Percentiles rank a stretch among this genome's conserved stretches.
Conservation (phyloP, 2,888 invertebrate species). For the Heliconius erato region DNA sequence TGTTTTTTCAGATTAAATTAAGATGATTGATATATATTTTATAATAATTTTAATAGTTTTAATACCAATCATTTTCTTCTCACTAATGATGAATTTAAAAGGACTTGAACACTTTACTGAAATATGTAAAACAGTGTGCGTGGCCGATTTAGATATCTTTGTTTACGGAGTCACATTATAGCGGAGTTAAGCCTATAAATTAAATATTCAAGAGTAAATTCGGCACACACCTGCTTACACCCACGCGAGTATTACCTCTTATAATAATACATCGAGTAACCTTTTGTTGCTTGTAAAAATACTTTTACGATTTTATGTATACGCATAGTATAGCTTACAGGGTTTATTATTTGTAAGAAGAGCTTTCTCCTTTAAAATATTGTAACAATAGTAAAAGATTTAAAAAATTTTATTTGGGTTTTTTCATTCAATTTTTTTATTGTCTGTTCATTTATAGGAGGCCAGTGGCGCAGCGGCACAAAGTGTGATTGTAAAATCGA, state of each 20-base stretch:
- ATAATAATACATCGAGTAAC: slow-evolving; percentile 25
- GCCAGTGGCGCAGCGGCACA: too few species aligned
- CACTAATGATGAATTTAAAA: not conserved
- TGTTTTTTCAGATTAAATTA: not conserved
- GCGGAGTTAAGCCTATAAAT: slow-evolving; percentile 37
- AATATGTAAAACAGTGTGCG: slow-evolving; percentile 4
- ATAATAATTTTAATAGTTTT: too few species aligned
- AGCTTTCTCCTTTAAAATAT: not conserved
- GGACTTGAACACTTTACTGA: not conserved
- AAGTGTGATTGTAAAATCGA: too few species aligned
- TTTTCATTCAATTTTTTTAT: not conserved
- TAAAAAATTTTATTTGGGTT: not conserved
- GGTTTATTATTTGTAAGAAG: not conserved
- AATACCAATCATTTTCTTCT: not conserved
- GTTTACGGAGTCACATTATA: slow-evolving; percentile 41
- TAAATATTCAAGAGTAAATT: slow-evolving; percentile 44
- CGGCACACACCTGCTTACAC: slow-evolving; percentile 35
- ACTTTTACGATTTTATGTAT: slow-evolving; percentile 1
- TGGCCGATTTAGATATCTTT: slow-evolving; percentile 31
- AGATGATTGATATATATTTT: not conserved
- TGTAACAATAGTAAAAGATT: not conserved
- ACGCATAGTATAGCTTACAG: not conserved
- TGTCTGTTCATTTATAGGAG: not conserved
- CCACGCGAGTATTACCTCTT: slow-evolving; percentile 17
- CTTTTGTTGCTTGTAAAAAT: slow-evolving; percentile 22